Conservation (phyloP, 2,888 invertebrate genomes). For the Sceliomorpha sp. region DNA sequence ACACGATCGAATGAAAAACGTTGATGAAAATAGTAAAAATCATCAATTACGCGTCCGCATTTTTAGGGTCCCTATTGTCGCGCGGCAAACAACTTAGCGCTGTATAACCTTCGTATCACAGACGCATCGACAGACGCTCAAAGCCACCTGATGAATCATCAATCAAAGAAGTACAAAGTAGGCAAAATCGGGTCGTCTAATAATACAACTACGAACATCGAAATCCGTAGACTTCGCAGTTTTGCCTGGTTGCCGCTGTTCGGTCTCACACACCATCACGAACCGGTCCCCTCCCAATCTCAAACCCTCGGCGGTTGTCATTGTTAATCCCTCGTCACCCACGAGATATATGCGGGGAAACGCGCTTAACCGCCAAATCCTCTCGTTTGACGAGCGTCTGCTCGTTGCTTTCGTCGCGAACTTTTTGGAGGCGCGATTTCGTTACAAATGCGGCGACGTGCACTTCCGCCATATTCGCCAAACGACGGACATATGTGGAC, state of each 20-base stretch:
- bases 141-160: too few relatives aligned
- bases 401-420: conserved; percentile 47
- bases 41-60: too few relatives aligned
- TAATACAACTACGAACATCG: conserved; percentile 7
- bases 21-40: too few relatives aligned
- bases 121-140: too few relatives aligned
- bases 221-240: conserved; percentile 38
- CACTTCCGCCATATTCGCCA: conserved; percentile 37
- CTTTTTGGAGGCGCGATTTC: conserved; percentile 49
- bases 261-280: conserved; percentile 60
- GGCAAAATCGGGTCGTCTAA: too few relatives aligned
- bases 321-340: conserved; percentile 61
- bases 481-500: background rate
- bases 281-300: conserved; percentile 49
- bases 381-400: conserved; percentile 48
- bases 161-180: too few relatives aligned
- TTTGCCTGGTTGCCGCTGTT: conserved; percentile 62
- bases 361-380: conserved; percentile 56
- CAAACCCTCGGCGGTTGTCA: conserved; percentile 58
- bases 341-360: conserved; percentile 41
- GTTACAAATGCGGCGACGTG: conserved; percentile 49
- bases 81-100: too few relatives aligned
- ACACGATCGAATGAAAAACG: too few relatives aligned
- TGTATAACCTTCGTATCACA: too few relatives aligned
- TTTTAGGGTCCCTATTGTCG: too few relatives aligned